These are phyloP conservation scores for Orcinus orca DNA, from an alignment of 2,113 vertebrate genomes.

Conservation along the genomic window DNA sequence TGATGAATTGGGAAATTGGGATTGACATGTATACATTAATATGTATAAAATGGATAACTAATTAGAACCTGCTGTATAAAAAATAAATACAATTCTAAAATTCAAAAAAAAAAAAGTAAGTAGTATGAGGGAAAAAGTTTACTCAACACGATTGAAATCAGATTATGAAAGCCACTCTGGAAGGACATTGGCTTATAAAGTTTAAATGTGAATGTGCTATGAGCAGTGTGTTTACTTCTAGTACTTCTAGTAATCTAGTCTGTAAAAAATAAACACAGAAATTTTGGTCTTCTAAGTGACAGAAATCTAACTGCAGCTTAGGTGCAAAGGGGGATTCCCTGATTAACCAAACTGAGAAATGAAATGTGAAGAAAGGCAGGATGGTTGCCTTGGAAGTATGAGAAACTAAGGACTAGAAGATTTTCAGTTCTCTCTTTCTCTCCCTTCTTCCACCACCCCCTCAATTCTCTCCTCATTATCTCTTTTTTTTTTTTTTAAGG, in stretches of 20 bases:
- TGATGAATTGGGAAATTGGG: no score
- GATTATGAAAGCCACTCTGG: not conserved
- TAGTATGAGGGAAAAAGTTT: not conserved
- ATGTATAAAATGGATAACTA: no score
- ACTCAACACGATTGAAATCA: not conserved
- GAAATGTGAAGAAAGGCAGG: not conserved
- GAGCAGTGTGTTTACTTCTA: not conserved
- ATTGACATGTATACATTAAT: no score
- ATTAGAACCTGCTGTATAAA: no score
- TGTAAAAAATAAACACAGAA: not conserved
- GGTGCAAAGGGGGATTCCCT: not conserved
- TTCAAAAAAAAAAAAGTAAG: not conserved
- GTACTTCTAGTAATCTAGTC: not conserved
- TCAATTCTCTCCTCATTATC: not conserved
- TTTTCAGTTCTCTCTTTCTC: not conserved
- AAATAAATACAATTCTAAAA: no score
- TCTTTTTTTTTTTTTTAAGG: not conserved
- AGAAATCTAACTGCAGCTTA: not conserved
- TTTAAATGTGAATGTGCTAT: not conserved
- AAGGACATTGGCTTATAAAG: not conserved
- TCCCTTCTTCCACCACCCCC: not conserved
- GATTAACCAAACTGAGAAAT: not conserved
- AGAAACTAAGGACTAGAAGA: not conserved
- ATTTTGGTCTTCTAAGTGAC: not conserved
- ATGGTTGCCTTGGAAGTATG: not conserved